These are phyloP conservation scores for Eumerus sabulonum DNA, from an alignment of 2,888 invertebrate species.

Conservation along the genomic window DNA sequence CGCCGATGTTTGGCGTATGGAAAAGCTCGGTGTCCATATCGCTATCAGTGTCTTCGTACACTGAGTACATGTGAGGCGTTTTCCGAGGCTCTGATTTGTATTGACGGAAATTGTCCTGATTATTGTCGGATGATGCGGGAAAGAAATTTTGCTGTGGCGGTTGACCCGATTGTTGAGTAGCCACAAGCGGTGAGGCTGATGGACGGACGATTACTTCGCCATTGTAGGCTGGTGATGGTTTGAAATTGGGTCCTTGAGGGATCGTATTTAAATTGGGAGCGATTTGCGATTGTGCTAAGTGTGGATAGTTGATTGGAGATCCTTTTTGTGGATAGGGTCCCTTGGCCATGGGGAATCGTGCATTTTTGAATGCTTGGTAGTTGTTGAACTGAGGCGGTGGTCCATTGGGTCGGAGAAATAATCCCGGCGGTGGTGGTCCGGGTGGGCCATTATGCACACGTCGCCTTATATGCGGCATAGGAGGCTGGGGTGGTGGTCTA, in stretches of 20 bases:
- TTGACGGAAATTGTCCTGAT: slow-evolving; percentile 30
- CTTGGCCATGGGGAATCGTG: slow-evolving; percentile 71
- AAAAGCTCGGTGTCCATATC: slow-evolving; percentile 45
- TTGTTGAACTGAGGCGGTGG: slow-evolving; percentile 44
- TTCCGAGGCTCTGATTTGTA: slow-evolving; percentile 45
- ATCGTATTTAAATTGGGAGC: slow-evolving; percentile 63
- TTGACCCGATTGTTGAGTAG: slow-evolving; percentile 21
- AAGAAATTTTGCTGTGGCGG: slow-evolving; percentile 22
- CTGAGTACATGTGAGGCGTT: slow-evolving; percentile 70
- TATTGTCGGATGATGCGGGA: slow-evolving; percentile 11
- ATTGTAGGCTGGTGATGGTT: slow-evolving; percentile 75
- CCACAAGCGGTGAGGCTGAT: slow-evolving; percentile 28
- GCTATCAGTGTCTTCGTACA: slow-evolving; percentile 74
- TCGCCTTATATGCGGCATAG: slow-evolving; percentile 42
- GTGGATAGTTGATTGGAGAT: slow-evolving; percentile 52
- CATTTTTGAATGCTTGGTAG: slow-evolving; percentile 70
- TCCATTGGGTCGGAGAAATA: slow-evolving; percentile 42
- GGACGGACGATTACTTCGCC: slow-evolving; percentile 73
- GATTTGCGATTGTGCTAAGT: slow-evolving; percentile 30
- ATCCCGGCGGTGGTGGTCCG: slow-evolving; percentile 59
- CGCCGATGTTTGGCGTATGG: slow-evolving; percentile 33
- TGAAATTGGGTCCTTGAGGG: slow-evolving; percentile 71
- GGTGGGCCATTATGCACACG: slow-evolving; percentile 49
- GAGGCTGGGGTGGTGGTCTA: slow-evolving; percentile 53
- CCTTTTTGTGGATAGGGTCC: slow-evolving; percentile 59